Evolutionary conservation across 2,888 invertebrate species (phyloP), one percentile per base, ranked within the genome.

Genomic region (Lamellibrachia columna): DNA sequence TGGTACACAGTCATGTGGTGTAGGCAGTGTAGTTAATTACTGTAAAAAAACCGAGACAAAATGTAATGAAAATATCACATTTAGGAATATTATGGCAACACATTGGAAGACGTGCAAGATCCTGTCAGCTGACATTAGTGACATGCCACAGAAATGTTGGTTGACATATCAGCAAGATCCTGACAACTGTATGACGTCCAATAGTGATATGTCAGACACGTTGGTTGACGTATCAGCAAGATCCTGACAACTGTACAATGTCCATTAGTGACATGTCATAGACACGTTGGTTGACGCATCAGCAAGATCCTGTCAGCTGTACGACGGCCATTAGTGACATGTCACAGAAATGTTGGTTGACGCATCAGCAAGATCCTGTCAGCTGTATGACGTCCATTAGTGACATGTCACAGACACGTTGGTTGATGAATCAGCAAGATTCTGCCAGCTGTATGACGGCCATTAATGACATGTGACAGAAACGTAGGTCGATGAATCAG

Each of bases 401-500:
- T 58, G 58, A 58, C 58, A 58, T 11, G 58, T 58, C 6, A 58
- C 58, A 58, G 58, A 58, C 2, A 58, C 58, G 58, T 58, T 58
- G 58, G 58, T 58, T 58, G 58, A 58, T 7, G 1, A 40, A 40
- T 40, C 40, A 40, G 40, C 40, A 40, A 40, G 40, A 1, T 40
- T 40, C 40, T 40, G 40, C 1, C 40, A 40, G 40, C 1, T 40
- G 40, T 40, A 40, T 40, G 40, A 40, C 40, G 40, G 40, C 40
- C 1, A 40, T 15, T 22, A n/a, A 2, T 75, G 75, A 75, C 6
- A 15, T 15, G 75, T 75, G 22, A 75, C 75, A 75, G 0, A 6
- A 15, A 75, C 4, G 6, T 15, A 22, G 22, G 75, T 75, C n/a
- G 1, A 75, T 22, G 75, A 75, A 8, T 94, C 93, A 96, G 93